A percentile compares a stretch with the other conserved stretches of the same genome.
phyloP scores from a whole-genome alignment of 92 coral and sea anemone genomes.

The Galaxea fascicularis region DNA sequence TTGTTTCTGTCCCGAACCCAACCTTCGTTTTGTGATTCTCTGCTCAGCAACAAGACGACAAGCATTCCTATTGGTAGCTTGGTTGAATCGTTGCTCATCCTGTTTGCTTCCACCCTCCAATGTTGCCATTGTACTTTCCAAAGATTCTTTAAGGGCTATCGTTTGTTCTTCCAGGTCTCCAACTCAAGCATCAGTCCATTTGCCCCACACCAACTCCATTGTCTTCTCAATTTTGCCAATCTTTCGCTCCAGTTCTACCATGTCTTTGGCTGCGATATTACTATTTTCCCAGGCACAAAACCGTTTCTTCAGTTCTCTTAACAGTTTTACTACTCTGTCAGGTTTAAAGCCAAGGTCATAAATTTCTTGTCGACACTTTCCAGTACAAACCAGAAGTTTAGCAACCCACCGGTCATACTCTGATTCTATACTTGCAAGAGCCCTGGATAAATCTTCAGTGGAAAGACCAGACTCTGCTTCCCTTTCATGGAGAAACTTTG shows the following conservation, averaged over 20 bases:
- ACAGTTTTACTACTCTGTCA: constrained; percentile 47
- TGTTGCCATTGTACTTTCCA: constrained; percentile 49
- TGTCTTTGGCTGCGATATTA: constrained; percentile 60
- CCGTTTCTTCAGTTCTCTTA: constrained; percentile 54
- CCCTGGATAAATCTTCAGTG: too few relatives aligned
- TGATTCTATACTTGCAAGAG: too few relatives aligned
- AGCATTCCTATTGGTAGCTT: constrained; percentile 60
- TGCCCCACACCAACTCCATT: constrained; percentile 47
- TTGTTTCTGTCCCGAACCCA: constrained; percentile 60
- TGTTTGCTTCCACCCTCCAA: constrained; percentile 54
- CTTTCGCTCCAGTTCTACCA: constrained; percentile 51
- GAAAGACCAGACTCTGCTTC: constrained; percentile 35
- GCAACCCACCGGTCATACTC: too few relatives aligned
- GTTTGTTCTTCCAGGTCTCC: constrained; percentile 51
- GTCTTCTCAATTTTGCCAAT: constrained; percentile 47
- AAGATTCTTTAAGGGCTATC: constrained; percentile 38
- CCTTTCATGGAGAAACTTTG: background rate
- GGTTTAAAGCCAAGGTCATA: constrained; percentile 64
- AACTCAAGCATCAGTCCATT: constrained; percentile 56
- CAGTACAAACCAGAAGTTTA: too few relatives aligned
- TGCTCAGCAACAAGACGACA: constrained; percentile 58
- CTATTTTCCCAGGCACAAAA: constrained; percentile 51
- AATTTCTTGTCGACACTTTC: too few relatives aligned
- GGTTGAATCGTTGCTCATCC: constrained; percentile 40
- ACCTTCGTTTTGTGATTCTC: constrained; percentile 54